These are phyloP conservation scores for Drosophila heteroneura DNA, from an alignment of 2,888 invertebrate genomes.

Conservation along the genomic window DNA sequence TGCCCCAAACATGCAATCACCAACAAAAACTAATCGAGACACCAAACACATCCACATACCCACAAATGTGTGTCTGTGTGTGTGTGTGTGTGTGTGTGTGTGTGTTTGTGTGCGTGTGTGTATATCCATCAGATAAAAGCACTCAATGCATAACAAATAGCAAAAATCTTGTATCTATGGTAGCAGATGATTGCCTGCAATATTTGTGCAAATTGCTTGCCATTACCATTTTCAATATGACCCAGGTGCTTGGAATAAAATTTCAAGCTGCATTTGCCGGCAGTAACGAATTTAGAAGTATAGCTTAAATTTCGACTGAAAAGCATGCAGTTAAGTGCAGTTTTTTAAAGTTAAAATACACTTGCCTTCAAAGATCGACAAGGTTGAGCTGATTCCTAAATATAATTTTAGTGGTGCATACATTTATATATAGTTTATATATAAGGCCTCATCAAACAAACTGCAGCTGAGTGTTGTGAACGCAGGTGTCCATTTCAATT, in stretches of 20 bases:
- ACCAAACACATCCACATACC: constrained; percentile 14
- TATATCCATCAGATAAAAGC: constrained; percentile 35
- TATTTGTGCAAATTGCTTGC: constrained; percentile 55
- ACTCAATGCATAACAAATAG: constrained; percentile 63
- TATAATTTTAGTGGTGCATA: not conserved
- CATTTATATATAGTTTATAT: not conserved
- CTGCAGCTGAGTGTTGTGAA: not conserved
- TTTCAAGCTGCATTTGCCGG: not conserved
- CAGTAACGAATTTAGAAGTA: not conserved
- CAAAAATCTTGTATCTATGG: constrained; percentile 31
- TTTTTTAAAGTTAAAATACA: too few species aligned
- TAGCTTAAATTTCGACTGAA: not conserved
- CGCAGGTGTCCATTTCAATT: constrained; percentile 15
- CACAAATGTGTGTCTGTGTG: constrained; percentile 1
- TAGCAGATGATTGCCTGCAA: constrained; percentile 34
- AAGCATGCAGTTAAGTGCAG: not conserved
- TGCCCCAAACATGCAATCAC: constrained; percentile 46
- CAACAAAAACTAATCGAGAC: constrained; percentile 45
- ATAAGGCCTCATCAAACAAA: too few species aligned
- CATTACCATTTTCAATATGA: constrained; percentile 11
- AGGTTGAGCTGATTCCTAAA: not conserved
- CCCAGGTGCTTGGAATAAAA: constrained; percentile 3
- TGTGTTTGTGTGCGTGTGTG: not conserved
- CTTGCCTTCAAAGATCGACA: too few species aligned
- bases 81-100: not conserved